Base-by-base conservation (phyloP, 2,888 invertebrate genomes). In the Plagiodera versicolora region DNA sequence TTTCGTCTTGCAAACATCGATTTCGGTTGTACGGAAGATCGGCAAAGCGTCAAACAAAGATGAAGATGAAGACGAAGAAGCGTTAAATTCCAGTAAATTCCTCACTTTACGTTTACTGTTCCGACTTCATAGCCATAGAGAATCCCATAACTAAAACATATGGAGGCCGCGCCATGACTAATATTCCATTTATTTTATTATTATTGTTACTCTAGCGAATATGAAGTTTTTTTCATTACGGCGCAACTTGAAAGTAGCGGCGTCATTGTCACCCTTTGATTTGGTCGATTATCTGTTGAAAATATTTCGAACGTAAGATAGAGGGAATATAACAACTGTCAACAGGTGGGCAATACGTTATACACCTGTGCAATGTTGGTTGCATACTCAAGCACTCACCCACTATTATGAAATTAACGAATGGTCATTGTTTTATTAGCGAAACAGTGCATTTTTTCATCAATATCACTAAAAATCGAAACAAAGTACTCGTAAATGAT, bases 121-220 rank as follows among this genome's bases (percentile, higher is more conserved):
- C 47, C 55, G 47, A 39, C 39, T 48, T 19, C 30, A 20, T 16
- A 48, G 56, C 57, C 35, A 39, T 47, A 45, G 57, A 53, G 24
- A 61, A 58, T 58, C 45, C 44, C 58, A 55, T 52, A 58, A 62
- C 56, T 50, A 55, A 59, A 62, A 58, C 56, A 54, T 56, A 56
- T 56, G 56, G 44, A n/a, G 56, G 62, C 51, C 20, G 55, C 64
- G 47, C 56, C 30, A 46, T 58, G 47, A 55, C 55, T 20, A 39
- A 53, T 64, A 58, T 59, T 56, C 49, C 58, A 61, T 64, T 61
- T 56, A 61, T 60, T 60, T 63, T 60, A 60, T 60, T 49, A 57
- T 57, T 49, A 56, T 45, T 39, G 39, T 39, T 14, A 3, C 39
- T 39, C 8, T n/a, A 8, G 39, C 14, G 39, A 39, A 39, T 39